Percentiles rank a stretch among this genome's conserved stretches.
These are phyloP conservation scores for Ctenosaura bakeri DNA, from an alignment of 2,797 vertebrate genomes.

Conservation along the genomic window DNA sequence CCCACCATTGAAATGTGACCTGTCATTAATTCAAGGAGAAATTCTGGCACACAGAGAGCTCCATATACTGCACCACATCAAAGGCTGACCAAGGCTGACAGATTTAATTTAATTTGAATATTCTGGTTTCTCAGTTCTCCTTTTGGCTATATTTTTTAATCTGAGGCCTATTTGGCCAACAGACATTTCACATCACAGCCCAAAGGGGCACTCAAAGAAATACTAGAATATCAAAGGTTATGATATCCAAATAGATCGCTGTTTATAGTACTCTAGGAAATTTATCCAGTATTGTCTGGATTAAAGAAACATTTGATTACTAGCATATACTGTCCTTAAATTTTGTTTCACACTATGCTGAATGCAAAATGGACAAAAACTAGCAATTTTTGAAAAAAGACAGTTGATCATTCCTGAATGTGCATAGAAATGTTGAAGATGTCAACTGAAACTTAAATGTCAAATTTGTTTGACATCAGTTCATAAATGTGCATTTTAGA, in stretches of 20 bases:
- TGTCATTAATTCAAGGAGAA: not conserved
- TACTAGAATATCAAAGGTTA: slow-evolving; percentile 1
- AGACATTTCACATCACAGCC: not conserved
- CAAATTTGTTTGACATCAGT: too few species aligned
- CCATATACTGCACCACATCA: not conserved
- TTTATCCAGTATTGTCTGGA: too few species aligned
- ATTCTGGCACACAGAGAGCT: not conserved
- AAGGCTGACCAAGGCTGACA: not conserved
- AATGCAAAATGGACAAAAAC: too few species aligned
- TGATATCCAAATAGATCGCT: not conserved
- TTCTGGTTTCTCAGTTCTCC: slow-evolving; percentile 10
- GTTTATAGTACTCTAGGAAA: not conserved
- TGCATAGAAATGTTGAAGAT: too few species aligned
- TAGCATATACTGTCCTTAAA: too few species aligned
- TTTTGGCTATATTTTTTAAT: slow-evolving; percentile 9
- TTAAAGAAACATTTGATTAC: too few species aligned
- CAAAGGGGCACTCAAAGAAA: not conserved
- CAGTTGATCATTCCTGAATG: too few species aligned
- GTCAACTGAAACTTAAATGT: too few species aligned
- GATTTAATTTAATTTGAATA: slow-evolving; percentile 11
- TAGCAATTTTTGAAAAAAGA: too few species aligned
- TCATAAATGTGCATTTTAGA: too few species aligned
- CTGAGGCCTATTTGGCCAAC: not conserved
- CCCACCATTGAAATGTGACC: not conserved
- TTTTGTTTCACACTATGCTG: too few species aligned